Base-by-base conservation (phyloP, 1,140 invertebrate genomes). In the Drosophila bocqueti region DNA sequence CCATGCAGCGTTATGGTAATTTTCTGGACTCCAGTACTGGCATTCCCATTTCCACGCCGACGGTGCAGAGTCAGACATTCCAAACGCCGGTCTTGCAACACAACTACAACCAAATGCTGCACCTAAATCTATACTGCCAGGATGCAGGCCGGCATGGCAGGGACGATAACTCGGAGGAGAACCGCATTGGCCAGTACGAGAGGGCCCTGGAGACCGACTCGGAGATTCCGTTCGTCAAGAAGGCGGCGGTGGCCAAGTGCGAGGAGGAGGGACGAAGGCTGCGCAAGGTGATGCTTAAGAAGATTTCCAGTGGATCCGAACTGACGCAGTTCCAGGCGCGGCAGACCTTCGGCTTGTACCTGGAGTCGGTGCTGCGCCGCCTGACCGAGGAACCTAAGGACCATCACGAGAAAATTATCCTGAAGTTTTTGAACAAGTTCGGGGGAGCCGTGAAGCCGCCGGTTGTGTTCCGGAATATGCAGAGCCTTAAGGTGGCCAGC, bases 371-470 rank as follows among this genome's bases (percentile, higher is more conserved):
- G 65, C 94, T 98, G 69, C 95, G 95, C 91, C 95, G 96, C 80
- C 94, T 95, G 58, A 94, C 94, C 31, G 94, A 94, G 45, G 94
- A 95, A 87, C 93, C 94, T 83, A 94, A 94, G 81, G 94, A 94
- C 47, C 94, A 90, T 50, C 94, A 96, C 87, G 94, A 96, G 26
- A 96, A 96, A 83, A 95, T 97, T 62, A 96, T 98, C 61, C 94
- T 97, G 59, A 96, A 96, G 75, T 98, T 98, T 94, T 94, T 98
- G 43, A 96, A 97, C 81, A 95, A 96, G 76, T 97, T 96, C 7
- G 95, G 96, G 11, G 95, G 95, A 61, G 96, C 96, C 91, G 94
- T 97, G 40, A 95, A 96, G 77, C 96, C 96, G 68, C 96, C 97
- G 15, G 96, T 97, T 91, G 94, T 95, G 75, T 95, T 92, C 57